Percentiles rank a stretch among this genome's conserved stretches.
These are phyloP conservation scores for Scomber scombrus DNA, from an alignment of 2,113 vertebrate genomes.

Conservation along the genomic window DNA sequence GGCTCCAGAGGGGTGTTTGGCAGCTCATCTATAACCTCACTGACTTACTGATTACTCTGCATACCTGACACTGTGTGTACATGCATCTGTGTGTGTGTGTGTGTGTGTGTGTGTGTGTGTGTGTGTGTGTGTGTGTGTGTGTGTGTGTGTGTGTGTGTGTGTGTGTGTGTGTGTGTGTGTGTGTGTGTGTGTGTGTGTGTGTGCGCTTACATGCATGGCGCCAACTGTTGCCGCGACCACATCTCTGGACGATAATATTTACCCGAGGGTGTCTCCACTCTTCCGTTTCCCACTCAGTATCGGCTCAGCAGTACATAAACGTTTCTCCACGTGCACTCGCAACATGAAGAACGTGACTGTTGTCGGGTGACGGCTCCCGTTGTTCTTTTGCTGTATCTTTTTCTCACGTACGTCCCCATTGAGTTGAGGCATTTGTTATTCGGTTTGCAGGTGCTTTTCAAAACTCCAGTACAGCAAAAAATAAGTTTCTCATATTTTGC, in stretches of 20 bases:
- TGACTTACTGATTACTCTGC: slow-evolving; percentile 24
- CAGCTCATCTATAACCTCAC: slow-evolving; percentile 58
- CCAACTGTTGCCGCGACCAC: slow-evolving; percentile 31
- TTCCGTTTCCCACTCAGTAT: slow-evolving; percentile 8
- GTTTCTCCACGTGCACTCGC: slow-evolving; percentile 17
- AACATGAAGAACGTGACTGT: not conserved
- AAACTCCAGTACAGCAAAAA: not conserved
- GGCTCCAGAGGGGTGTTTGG: slow-evolving; percentile 35
- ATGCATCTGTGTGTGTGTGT: not conserved
- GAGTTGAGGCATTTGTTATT: not conserved
- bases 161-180: not conserved
- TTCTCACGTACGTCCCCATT: not conserved
- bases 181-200: too few species aligned
- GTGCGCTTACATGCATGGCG: not conserved
- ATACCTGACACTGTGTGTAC: slow-evolving; percentile 31
- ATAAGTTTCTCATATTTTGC: not conserved
- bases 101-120: not conserved
- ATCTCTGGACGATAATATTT: slow-evolving; percentile 32
- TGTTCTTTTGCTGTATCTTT: not conserved
- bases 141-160: not conserved
- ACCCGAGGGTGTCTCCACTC: slow-evolving; percentile 16
- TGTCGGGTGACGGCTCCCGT: slow-evolving; percentile 1
- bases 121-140: too few species aligned
- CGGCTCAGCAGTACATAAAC: not conserved
- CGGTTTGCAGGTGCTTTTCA: not conserved